A percentile compares a stretch with the other conserved stretches of the same genome.
Conservation (phyloP, 1,140 invertebrate genomes). For the Triops cancriformis region DNA sequence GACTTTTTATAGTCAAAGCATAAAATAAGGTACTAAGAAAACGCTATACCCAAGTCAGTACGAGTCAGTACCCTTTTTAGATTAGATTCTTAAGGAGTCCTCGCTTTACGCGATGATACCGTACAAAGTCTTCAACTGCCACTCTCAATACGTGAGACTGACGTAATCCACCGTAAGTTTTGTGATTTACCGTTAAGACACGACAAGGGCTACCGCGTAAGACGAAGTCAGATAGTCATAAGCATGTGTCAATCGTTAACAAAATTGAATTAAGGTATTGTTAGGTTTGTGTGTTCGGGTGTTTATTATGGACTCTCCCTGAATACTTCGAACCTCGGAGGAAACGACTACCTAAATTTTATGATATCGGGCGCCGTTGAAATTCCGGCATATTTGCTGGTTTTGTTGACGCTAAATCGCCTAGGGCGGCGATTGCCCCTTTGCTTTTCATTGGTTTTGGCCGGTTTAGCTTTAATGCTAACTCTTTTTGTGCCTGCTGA, state of each 20-base stretch:
- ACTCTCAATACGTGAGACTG: too few species aligned
- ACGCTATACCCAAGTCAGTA: too few species aligned
- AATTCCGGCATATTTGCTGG: conserved; percentile 65
- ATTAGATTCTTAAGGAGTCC: too few species aligned
- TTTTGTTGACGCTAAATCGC: conserved; percentile 59
- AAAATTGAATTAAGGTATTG: too few species aligned
- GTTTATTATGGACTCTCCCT: conserved; percentile 78
- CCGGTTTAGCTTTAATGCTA: conserved; percentile 29
- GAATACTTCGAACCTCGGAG: conserved; percentile 55
- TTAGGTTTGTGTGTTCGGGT: conserved; percentile 69
- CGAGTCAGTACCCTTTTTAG: too few species aligned
- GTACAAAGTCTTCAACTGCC: too few species aligned
- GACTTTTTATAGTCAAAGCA: too few species aligned
- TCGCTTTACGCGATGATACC: too few species aligned
- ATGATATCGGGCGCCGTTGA: conserved; percentile 73
- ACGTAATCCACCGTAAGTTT: too few species aligned
- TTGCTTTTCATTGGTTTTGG: conserved; percentile 46
- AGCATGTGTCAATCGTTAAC: background rate
- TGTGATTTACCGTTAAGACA: too few species aligned
- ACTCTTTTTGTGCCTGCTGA: conserved; percentile 49
- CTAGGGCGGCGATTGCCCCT: conserved; percentile 61
- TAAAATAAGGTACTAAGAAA: too few species aligned
- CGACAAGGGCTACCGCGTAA: too few species aligned
- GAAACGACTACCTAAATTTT: conserved; percentile 74
- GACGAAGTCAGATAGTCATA: background rate